phyloP scores from a whole-genome alignment of 2,888 invertebrate species.

The Cybosia mesomella region DNA sequence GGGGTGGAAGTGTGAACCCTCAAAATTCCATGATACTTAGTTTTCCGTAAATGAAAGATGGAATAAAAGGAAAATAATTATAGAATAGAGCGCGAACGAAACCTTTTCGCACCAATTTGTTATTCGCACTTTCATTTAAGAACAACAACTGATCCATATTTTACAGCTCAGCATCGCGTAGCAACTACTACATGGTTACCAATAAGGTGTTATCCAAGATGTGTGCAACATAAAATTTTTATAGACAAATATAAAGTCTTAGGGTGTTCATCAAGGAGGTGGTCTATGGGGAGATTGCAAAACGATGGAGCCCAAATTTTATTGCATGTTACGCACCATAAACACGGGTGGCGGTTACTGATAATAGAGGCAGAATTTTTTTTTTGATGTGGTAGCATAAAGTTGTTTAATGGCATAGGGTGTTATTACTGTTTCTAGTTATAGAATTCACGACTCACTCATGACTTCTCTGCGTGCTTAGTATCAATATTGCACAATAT shows the following conservation, averaged over 20 bases:
- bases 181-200: constrained; percentile 13
- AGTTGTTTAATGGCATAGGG: constrained; percentile 72
- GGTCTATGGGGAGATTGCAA: constrained; percentile 73
- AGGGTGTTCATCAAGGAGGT: constrained; percentile 79
- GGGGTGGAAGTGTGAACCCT: no score
- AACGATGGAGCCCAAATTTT: constrained; percentile 82
- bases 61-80: background rate
- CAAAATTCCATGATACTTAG: background rate
- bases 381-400: constrained; percentile 70
- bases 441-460: constrained; percentile 1
- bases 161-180: constrained; percentile 18
- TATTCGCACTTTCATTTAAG: background rate
- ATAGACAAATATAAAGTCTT: constrained; percentile 80
- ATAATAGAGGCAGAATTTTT: constrained; percentile 75
- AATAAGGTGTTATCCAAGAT: constrained; percentile 41
- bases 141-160: constrained; percentile 27
- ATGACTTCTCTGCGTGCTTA: background rate
- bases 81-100: background rate
- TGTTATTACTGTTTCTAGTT: constrained; percentile 40
- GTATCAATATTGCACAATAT: background rate
- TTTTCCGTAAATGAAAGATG: background rate
- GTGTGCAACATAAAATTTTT: constrained; percentile 77
- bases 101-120: background rate
- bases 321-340: constrained; percentile 85
- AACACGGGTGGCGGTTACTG: constrained; percentile 75